Conservation (phyloP, 1,140 invertebrate genomes). For the Psilanteris sp. region DNA sequence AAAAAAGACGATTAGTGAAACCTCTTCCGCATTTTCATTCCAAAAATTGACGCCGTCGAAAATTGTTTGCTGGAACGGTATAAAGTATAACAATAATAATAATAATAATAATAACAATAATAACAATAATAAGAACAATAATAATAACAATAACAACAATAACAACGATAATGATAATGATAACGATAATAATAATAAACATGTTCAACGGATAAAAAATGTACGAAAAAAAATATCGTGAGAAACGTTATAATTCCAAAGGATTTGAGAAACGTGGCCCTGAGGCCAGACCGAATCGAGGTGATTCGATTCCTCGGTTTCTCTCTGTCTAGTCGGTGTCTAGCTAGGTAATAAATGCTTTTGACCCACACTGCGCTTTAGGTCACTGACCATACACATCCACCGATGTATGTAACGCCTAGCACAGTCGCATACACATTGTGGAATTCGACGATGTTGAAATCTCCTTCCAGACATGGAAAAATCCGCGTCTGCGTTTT, state of each 20-base stretch:
- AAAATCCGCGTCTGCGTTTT: constrained; percentile 28
- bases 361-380: constrained; percentile 62
- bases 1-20: constrained; percentile 8
- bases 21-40: constrained; percentile 39
- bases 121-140: too few species aligned
- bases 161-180: too few species aligned
- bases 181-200: too few species aligned
- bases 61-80: not conserved
- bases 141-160: too few species aligned
- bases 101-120: too few species aligned
- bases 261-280: constrained; percentile 44
- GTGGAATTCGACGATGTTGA: constrained; percentile 57
- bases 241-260: constrained; percentile 42
- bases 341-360: constrained; percentile 62
- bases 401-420: constrained; percentile 42
- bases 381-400: constrained; percentile 65
- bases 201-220: too few species aligned
- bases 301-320: constrained; percentile 59
- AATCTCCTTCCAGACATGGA: constrained; percentile 41
- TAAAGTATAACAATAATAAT: too few species aligned
- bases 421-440: constrained; percentile 35
- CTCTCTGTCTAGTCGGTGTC: constrained; percentile 64
- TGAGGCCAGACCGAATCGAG: constrained; percentile 52
- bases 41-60: constrained; percentile 18
- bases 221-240: constrained; percentile 21